Base-by-base conservation (phyloP, 2,888 invertebrate genomes). In the Pyralis farinalis region DNA sequence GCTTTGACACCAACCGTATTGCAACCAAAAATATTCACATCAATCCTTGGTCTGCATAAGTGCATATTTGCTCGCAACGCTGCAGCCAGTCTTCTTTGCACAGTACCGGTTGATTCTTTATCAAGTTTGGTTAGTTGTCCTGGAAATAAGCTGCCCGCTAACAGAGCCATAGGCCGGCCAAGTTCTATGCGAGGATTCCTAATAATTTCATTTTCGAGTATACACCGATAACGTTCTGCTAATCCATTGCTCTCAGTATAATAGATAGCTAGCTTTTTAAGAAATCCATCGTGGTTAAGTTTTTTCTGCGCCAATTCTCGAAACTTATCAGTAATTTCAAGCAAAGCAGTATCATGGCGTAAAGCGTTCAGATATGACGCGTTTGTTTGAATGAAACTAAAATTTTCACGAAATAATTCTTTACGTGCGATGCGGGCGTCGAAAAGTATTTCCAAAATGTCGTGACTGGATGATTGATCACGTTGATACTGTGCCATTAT, bases 321-420 rank as follows among this genome's bases (percentile, higher is more conserved):
- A n/a, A 59, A 45, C 7, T 54, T 48, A 0, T 64, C 58, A 1
- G 46, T 29, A 5, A 53, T 42, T 0, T 81, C 52, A 1, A 71
- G 27, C 9, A 39, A 45, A 2, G 42, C 36, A 1, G 55, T 43
- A 10, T 79, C 66, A 32, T 83, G 80, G 12, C 67, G 71, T 7
- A 84, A 45, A 0, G 63, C 76, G 43, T 84, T 84, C 0, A 74
- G 1, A 29, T 72, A 75, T 0, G 80, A 72, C 1, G 53, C 67
- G 29, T 72, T 61, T n/a, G 63, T 63, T 30, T 63, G 60, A 0
- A 55, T 52, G 0, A 75, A 42, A 3, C 48, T 43, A 34, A 78
- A 71, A n/a, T 70, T 69, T 32, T 64, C 60, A 2, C 40, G 43
- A 12, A 74, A 55, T 1, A 84, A 49, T 36, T 63, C 53, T 30